Conservation (phyloP, 1,140 invertebrate species). For the Platyscapa corneri region DNA sequence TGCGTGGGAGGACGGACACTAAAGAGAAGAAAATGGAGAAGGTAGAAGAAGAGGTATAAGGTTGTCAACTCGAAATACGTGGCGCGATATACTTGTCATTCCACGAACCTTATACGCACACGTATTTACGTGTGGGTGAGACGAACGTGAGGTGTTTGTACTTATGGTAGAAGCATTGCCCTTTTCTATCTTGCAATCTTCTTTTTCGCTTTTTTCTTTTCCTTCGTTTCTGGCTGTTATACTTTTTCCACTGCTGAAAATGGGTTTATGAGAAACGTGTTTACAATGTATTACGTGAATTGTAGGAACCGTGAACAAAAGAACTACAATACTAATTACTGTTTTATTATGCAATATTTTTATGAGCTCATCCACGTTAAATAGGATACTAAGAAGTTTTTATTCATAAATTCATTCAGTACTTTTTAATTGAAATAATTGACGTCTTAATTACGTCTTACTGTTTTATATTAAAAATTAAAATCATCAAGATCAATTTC, state of each 20-base stretch:
- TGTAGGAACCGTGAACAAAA: not conserved
- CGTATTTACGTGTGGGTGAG: not conserved
- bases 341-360: constrained; percentile 6
- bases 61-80: not conserved
- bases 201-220: not conserved
- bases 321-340: not conserved
- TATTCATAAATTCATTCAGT: not conserved
- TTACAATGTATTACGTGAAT: not conserved
- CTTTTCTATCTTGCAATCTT: constrained; percentile 4
- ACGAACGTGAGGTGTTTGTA: constrained; percentile 27
- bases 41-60: not conserved
- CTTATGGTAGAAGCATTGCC: constrained; percentile 19
- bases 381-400: not conserved
- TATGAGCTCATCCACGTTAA: not conserved
- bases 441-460: not conserved
- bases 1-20: not conserved
- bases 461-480: not conserved
- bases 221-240: not conserved
- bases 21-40: not conserved
- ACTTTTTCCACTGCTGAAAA: not conserved
- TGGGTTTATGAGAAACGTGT: constrained; percentile 27
- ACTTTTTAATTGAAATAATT: constrained; percentile 8
- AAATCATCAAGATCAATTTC: too few relatives aligned
- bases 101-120: not conserved
- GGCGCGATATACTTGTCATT: constrained; percentile 6